Base-by-base conservation (phyloP, 2,888 invertebrate genomes). In the Platynereis dumerilii region DNA sequence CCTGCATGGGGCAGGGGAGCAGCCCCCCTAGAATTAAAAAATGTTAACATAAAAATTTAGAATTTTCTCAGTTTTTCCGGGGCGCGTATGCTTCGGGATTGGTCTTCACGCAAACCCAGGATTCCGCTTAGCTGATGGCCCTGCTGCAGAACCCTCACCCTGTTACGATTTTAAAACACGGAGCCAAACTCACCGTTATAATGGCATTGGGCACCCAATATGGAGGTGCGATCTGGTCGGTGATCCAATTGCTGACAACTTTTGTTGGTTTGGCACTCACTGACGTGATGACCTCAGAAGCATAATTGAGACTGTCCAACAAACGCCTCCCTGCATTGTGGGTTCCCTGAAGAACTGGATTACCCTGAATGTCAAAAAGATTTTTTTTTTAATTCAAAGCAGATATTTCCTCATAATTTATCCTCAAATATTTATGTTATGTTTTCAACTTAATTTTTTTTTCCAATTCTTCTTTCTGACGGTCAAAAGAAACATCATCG, bases 151-250 rank as follows among this genome's bases (percentile, higher is more conserved):
- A n/a, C n/a, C n/a, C n/a, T n/a, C n/a, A n/a, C n/a, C n/a, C n/a
- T n/a, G n/a, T n/a, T n/a, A n/a, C n/a, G n/a, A n/a, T n/a, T n/a
- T n/a, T n/a, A n/a, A n/a, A n/a, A n/a, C n/a, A n/a, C n/a, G n/a
- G n/a, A n/a, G n/a, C n/a, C n/a, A n/a, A 17, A 80, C 85, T 82
- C 81, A 90, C 91, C 77, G 86, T 88, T 68, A 92, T 91, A 79
- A 91, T 89, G 71, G 89, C 85, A 80, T 92, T 92, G 10, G 91
- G 90, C 64, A 88, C 87, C 93, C 92, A 93, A 82, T 92, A 92
- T 44, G 88, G 87, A 0, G 93, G 93, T 17, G 91, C 91, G 29
- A 91, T 88, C 80, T 90, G 89, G 82, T 92, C 92, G 0, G 91
- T 89, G n/a, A 91, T 87, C 90, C 91, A 91, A 65, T 89, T 88